phyloP scores from a whole-genome alignment of 1,140 invertebrate genomes.

The Paraescarpia echinospica region DNA sequence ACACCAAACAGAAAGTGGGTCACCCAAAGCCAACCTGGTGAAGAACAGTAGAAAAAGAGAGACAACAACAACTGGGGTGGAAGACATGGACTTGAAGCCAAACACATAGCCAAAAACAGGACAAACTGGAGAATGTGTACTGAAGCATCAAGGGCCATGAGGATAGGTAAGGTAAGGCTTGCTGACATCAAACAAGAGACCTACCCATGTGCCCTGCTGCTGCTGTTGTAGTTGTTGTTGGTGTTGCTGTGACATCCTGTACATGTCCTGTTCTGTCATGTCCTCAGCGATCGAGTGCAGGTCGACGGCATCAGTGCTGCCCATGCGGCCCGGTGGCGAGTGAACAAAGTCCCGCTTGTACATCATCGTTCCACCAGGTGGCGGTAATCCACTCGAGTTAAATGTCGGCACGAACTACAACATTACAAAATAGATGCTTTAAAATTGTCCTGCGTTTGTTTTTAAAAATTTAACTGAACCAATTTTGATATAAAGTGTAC shows the following conservation, averaged over 20 bases:
- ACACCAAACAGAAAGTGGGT: no score
- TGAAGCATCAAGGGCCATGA: no score
- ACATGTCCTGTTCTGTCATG: neutral
- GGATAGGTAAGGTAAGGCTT: no score
- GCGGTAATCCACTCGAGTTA: conserved; percentile 12
- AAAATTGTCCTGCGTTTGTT: neutral
- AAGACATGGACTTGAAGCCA: no score
- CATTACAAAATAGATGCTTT: neutral
- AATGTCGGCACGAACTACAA: neutral
- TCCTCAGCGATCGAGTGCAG: neutral
- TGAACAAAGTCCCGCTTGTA: neutral
- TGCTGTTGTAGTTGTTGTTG: neutral
- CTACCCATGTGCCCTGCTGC: neutral
- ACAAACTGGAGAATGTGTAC: no score
- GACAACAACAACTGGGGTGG: no score
- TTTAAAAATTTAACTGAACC: neutral
- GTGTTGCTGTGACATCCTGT: neutral
- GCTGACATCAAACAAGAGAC: neutral
- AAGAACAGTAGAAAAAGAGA: no score
- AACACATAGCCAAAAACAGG: no score
- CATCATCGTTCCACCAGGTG: conserved; percentile 17
- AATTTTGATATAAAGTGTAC: neutral
- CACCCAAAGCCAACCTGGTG: no score
- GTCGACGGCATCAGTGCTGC: neutral
- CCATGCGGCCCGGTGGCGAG: neutral